A percentile compares a stretch with the other conserved stretches of the same genome.
Conservation (phyloP, 2,888 invertebrate species). For the Polia nebulosa region DNA sequence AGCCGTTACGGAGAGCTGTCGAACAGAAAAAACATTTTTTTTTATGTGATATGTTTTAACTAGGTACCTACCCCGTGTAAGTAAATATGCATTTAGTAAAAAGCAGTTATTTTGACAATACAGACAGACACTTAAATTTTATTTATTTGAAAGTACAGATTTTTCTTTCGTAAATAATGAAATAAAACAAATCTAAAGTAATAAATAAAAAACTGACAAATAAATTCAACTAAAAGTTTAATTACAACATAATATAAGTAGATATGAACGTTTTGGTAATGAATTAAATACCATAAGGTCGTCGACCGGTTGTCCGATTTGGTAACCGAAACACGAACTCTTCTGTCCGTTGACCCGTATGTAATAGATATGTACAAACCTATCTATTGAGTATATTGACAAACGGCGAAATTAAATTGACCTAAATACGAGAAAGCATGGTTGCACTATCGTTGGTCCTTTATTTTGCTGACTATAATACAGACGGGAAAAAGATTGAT, state of each 20-base stretch:
- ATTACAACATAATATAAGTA: no score
- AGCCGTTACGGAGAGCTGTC: no score
- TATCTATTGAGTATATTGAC: slow-evolving; percentile 26
- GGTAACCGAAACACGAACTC: background rate
- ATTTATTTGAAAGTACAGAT: no score
- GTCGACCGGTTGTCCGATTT: slow-evolving; percentile 2
- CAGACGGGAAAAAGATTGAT: background rate
- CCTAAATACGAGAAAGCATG: slow-evolving; percentile 13
- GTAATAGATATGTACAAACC: no score
- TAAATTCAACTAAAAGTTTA: background rate
- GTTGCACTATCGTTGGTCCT: background rate
- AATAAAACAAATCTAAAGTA: no score
- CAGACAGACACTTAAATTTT: no score
- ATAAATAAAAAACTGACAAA: background rate
- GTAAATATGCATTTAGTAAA: no score
- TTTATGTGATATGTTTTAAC: no score
- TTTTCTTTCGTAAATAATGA: no score
- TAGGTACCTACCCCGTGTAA: no score
- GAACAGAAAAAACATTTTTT: no score
- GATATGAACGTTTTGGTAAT: slow-evolving; percentile 1
- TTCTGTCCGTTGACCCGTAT: slow-evolving; percentile 14
- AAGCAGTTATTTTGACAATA: no score
- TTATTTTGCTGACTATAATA: background rate
- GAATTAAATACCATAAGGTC: slow-evolving; percentile 1
- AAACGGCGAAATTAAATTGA: slow-evolving; percentile 13